Conservation (phyloP, 2,797 vertebrate species). For the Hypotaenidia okinawae region DNA sequence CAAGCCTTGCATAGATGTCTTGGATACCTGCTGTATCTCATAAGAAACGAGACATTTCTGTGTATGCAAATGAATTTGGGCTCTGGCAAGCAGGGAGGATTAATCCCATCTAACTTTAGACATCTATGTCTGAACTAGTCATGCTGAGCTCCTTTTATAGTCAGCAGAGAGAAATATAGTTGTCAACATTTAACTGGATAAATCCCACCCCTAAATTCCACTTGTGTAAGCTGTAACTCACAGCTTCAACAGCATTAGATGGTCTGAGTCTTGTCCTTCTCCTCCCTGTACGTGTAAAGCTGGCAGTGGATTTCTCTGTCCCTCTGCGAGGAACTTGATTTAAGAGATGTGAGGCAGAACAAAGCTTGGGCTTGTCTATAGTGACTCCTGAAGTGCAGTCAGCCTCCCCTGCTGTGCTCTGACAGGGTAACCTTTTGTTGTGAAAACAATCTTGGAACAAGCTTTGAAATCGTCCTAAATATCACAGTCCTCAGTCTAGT, state of each 20-base stretch:
- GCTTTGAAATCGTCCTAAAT: slow-evolving; percentile 22
- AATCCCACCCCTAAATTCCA: slow-evolving; percentile 6
- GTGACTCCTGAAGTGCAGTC: neutral
- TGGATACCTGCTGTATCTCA: neutral
- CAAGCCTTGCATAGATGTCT: neutral
- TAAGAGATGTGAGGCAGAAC: slow-evolving; percentile 25
- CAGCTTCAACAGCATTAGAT: neutral
- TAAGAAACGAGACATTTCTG: neutral
- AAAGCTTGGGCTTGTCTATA: slow-evolving; percentile 11
- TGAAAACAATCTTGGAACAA: slow-evolving; percentile 31
- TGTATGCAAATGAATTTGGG: neutral
- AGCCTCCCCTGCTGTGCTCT: slow-evolving; percentile 11
- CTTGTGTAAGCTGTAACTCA: neutral
- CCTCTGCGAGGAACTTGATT: neutral
- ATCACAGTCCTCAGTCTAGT: neutral
- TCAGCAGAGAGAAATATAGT: slow-evolving; percentile 2
- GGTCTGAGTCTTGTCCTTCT: neutral
- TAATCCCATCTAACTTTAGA: slow-evolving; percentile 21
- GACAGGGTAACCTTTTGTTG: slow-evolving; percentile 39
- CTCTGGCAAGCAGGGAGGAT: neutral
- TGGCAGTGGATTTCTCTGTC: neutral
- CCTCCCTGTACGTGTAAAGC: neutral
- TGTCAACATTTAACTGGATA: slow-evolving; percentile 19
- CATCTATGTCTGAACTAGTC: neutral
- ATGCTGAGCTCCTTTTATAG: slow-evolving; percentile 33